Evolutionary conservation across 2,113 vertebrate genomes (phyloP).

Genomic region (Pseudois nayaur): DNA sequence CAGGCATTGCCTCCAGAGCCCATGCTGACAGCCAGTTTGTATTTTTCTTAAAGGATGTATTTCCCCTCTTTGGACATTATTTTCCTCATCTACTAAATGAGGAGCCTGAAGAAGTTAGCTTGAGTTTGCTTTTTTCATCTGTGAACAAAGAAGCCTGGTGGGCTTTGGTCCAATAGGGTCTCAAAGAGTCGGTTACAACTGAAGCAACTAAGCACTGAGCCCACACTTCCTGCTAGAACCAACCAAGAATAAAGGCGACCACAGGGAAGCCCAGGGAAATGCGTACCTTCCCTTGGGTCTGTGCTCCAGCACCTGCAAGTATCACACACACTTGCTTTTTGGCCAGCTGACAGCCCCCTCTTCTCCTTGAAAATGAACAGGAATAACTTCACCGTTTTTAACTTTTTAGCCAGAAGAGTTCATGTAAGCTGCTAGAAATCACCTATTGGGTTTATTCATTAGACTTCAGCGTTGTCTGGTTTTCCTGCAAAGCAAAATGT

Average conservation of each 20-base stretch:
- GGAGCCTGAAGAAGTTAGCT: neutral
- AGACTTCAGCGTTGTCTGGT: neutral
- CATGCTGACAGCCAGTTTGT: neutral
- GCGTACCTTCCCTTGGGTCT: rapidly evolving
- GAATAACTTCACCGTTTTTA: neutral
- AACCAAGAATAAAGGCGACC: neutral
- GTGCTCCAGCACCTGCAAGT: neutral
- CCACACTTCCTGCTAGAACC: neutral
- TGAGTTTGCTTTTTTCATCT: neutral
- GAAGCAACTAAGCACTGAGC: neutral
- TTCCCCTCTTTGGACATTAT: neutral
- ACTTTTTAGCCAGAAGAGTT: neutral
- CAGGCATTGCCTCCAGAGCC: neutral
- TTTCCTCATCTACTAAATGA: neutral
- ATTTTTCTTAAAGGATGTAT: neutral
- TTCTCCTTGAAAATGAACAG: neutral
- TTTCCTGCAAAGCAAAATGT: neutral
- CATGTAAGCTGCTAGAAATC: neutral
- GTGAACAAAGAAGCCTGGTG: rapidly evolving
- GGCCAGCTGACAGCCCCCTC: neutral
- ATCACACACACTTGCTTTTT: neutral
- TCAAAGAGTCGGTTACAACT: neutral
- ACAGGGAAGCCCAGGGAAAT: neutral
- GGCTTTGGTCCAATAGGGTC: neutral
- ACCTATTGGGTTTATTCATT: neutral